Percentiles rank a stretch among this genome's conserved stretches.
Conservation (phyloP, 1,140 invertebrate species). For the Drosophila eugracilis region DNA sequence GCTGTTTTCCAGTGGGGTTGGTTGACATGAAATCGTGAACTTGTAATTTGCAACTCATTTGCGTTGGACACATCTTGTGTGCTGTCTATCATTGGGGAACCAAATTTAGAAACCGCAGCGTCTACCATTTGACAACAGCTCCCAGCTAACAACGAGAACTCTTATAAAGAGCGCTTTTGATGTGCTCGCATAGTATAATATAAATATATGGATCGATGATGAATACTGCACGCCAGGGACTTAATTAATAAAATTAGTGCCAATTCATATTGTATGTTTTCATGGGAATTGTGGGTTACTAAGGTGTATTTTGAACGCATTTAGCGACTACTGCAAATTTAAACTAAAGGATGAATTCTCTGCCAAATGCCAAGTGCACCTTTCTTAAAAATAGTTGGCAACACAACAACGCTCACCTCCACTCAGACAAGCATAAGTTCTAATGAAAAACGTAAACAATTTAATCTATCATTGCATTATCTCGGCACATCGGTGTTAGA, state of each 20-base stretch:
- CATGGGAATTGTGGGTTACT: constrained; percentile 6
- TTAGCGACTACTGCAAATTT: constrained; percentile 6
- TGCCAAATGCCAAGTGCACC: constrained; percentile 70
- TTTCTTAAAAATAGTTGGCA: constrained; percentile 47
- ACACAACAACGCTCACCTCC: constrained; percentile 9
- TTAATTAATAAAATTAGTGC: not conserved
- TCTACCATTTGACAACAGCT: not conserved
- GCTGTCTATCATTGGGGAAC: constrained; percentile 23
- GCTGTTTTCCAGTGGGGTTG: constrained; percentile 6
- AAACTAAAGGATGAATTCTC: constrained; percentile 24
- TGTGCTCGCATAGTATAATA: not conserved
- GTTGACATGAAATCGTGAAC: constrained; percentile 67
- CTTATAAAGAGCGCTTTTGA: not conserved
- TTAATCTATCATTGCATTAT: constrained; percentile 78
- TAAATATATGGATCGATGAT: constrained; percentile 1
- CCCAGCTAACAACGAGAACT: not conserved
- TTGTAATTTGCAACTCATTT: constrained; percentile 72
- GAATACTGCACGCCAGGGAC: not conserved
- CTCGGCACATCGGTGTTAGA: constrained; percentile 47
- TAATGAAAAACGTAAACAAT: constrained; percentile 75
- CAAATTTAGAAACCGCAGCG: constrained; percentile 33
- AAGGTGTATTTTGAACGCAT: not conserved
- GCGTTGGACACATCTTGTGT: constrained; percentile 9
- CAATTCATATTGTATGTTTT: not conserved
- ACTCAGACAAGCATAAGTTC: constrained; percentile 22